Conservation (phyloP, 1,140 invertebrate species). For the Danaus plexippus region DNA sequence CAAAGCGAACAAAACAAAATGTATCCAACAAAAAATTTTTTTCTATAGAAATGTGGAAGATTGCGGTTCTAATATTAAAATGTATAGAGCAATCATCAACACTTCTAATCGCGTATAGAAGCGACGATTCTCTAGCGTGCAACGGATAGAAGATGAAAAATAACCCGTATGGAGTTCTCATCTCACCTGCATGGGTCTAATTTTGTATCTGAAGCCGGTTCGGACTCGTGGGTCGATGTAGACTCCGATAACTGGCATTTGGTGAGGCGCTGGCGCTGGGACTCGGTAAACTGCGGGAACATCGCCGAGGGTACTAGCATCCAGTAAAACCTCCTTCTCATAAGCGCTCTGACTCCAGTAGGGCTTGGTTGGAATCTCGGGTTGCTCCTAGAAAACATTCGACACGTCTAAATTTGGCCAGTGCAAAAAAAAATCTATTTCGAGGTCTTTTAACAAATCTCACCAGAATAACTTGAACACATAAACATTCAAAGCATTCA, state of each 20-base stretch:
- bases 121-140: constrained; percentile 29
- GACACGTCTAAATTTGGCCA: background rate
- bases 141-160: constrained; percentile 23
- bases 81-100: constrained; percentile 53
- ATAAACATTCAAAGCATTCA: constrained; percentile 23
- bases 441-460: background rate
- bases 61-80: constrained; percentile 36
- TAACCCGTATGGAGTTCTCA: constrained; percentile 36
- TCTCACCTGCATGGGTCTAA: constrained; percentile 75
- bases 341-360: constrained; percentile 40
- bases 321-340: constrained; percentile 62
- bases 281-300: constrained; percentile 77
- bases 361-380: constrained; percentile 36
- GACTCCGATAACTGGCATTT: constrained; percentile 81
- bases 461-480: constrained; percentile 19
- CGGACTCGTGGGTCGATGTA: constrained; percentile 80
- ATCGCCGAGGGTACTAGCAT: constrained; percentile 74
- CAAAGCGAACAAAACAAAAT: background rate
- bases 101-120: constrained; percentile 38
- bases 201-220: constrained; percentile 83
- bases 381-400: constrained; percentile 41
- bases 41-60: constrained; percentile 53
- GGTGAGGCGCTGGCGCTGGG: constrained; percentile 73
- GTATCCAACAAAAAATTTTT: background rate
- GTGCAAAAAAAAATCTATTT: background rate